phyloP scores from a whole-genome alignment of 2,888 invertebrate species.

The Oxyteleia sp. region DNA sequence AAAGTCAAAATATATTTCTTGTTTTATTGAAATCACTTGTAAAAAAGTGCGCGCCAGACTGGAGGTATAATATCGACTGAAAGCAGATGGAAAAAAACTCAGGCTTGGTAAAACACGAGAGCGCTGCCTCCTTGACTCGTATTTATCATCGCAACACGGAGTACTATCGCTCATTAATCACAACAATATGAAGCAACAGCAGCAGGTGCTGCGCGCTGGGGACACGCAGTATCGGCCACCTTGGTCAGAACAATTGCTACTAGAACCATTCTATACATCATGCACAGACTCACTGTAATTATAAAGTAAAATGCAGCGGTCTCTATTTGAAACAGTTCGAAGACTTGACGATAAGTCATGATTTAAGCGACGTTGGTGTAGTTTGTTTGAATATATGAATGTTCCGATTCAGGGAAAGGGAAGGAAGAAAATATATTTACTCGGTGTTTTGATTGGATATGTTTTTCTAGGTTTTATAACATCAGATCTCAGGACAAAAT shows the following conservation, averaged over 20 bases:
- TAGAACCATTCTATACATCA: slow-evolving; percentile 5
- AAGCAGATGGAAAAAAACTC: slow-evolving; percentile 21
- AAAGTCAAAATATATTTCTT: slow-evolving; percentile 65
- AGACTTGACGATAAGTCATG: not conserved
- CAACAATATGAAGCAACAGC: slow-evolving; percentile 44
- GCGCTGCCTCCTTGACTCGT: slow-evolving; percentile 38
- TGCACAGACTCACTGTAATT: slow-evolving; percentile 17
- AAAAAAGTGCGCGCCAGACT: slow-evolving; percentile 29
- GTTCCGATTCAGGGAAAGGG: no score
- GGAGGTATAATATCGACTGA: slow-evolving; percentile 47
- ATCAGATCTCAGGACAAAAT: no score
- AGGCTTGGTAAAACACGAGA: slow-evolving; percentile 18
- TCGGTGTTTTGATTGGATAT: no score
- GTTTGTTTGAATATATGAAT: not conserved
- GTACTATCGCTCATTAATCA: slow-evolving; percentile 64
- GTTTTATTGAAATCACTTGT: slow-evolving; percentile 45
- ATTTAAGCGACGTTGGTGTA: not conserved
- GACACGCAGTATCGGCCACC: slow-evolving; percentile 16
- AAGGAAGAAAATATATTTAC: no score
- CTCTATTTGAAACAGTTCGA: not conserved
- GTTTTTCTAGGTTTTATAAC: no score
- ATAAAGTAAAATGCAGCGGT: slow-evolving; percentile 22
- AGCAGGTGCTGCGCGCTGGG: slow-evolving; percentile 44
- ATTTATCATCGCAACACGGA: slow-evolving; percentile 55
- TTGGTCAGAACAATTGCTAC: slow-evolving; percentile 30